Evolutionary conservation across 2,888 invertebrate species (phyloP).

Genomic region (Macrosoma leucophasiata): DNA sequence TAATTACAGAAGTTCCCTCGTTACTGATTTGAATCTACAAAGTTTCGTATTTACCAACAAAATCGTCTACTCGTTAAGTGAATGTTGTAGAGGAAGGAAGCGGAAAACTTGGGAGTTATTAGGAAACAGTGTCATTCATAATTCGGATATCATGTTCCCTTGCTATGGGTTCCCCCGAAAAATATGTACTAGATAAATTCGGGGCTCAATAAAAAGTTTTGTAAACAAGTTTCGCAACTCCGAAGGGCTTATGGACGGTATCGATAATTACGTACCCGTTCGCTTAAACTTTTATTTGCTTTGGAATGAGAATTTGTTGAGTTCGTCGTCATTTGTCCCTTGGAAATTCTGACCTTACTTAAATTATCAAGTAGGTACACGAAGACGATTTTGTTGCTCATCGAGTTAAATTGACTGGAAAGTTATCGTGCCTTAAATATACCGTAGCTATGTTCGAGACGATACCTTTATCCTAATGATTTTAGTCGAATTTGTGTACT

Average conservation of each 20-base stretch:
- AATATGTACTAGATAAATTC: constrained; percentile 55
- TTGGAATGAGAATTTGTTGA: too few relatives aligned
- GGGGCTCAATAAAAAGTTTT: constrained; percentile 43
- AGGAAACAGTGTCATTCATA: constrained; percentile 50
- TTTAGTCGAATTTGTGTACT: too few relatives aligned
- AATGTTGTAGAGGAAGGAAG: constrained; percentile 41
- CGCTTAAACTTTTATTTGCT: constrained; percentile 33
- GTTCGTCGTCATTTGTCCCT: too few relatives aligned
- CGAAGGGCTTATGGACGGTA: constrained; percentile 43
- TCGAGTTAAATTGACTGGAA: too few relatives aligned
- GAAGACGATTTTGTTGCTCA: too few relatives aligned
- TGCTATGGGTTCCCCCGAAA: constrained; percentile 38
- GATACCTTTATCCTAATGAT: too few relatives aligned
- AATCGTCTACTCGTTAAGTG: constrained; percentile 41
- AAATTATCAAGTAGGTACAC: too few relatives aligned
- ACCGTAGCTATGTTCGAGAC: too few relatives aligned
- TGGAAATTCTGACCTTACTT: too few relatives aligned
- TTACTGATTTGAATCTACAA: background rate
- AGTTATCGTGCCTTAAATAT: too few relatives aligned
- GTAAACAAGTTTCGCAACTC: constrained; percentile 43
- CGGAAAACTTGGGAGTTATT: constrained; percentile 50
- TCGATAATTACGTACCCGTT: constrained; percentile 54
- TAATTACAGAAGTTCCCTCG: too few relatives aligned
- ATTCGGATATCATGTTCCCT: constrained; percentile 52
- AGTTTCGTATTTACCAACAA: constrained; percentile 8